Evolutionary conservation across 2,113 vertebrate species (phyloP).

Genomic region (Oncorhynchus gorbuscha): DNA sequence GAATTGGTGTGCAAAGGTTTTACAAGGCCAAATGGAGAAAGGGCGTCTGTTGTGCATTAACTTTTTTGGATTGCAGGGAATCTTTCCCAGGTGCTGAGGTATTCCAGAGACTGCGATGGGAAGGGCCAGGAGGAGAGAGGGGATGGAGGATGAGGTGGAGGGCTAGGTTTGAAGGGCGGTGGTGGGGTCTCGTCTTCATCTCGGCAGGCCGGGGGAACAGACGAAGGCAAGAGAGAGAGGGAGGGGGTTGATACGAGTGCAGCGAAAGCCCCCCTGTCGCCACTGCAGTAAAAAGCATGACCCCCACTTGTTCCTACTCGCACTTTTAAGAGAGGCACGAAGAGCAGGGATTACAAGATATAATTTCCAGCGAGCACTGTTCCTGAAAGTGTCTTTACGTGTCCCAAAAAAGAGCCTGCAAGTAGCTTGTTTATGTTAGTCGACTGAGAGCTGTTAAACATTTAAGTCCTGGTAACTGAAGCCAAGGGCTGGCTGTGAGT

Average conservation of each 20-base stretch:
- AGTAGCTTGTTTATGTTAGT: conserved; percentile 46
- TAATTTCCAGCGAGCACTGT: conserved; percentile 50
- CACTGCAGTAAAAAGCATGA: conserved; percentile 46
- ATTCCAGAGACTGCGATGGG: conserved; percentile 54
- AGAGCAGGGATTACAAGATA: conserved; percentile 52
- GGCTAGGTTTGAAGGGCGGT: conserved; percentile 13
- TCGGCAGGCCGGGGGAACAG: not conserved
- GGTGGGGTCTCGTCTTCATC: not conserved
- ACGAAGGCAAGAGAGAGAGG: conserved; percentile 1
- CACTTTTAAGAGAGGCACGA: conserved; percentile 49
- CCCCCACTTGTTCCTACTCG: conserved; percentile 38
- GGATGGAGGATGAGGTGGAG: not conserved
- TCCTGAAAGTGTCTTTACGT: conserved; percentile 41
- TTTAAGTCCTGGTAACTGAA: conserved; percentile 36
- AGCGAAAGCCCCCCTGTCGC: conserved; percentile 28
- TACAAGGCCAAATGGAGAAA: conserved; percentile 59
- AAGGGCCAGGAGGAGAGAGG: conserved; percentile 22
- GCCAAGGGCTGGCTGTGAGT: conserved; percentile 45
- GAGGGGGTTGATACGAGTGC: conserved; percentile 12
- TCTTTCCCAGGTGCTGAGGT: conserved; percentile 67
- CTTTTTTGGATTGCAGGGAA: conserved; percentile 48
- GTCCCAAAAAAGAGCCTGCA: not conserved
- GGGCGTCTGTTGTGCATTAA: conserved; percentile 68
- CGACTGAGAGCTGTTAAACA: conserved; percentile 49
- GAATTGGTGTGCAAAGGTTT: conserved; percentile 66